Percentiles rank a stretch among this genome's conserved stretches.
These are phyloP conservation scores for Luehdorfia chinensis DNA, from an alignment of 1,140 invertebrate genomes.

Conservation along the genomic window DNA sequence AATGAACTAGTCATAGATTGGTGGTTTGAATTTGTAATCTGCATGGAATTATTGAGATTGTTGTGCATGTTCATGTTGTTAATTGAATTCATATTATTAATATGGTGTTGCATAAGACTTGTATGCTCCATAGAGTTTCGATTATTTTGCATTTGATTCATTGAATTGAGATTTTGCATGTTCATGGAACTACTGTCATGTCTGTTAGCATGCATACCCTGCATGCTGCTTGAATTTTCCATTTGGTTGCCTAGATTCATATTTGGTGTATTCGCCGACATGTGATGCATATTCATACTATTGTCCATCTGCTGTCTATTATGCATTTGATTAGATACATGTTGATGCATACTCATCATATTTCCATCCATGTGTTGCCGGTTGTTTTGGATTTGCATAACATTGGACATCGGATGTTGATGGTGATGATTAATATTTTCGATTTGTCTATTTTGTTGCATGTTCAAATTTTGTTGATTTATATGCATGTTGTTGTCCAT, in stretches of 20 bases:
- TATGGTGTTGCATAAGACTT: conserved; percentile 65
- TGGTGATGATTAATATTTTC: conserved; percentile 63
- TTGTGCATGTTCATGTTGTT: conserved; percentile 63
- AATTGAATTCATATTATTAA: conserved; percentile 58
- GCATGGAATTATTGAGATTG: conserved; percentile 54
- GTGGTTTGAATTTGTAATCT: conserved; percentile 56
- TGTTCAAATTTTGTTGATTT: conserved; percentile 53
- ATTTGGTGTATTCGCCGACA: conserved; percentile 51
- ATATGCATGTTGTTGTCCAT: conserved; percentile 66
- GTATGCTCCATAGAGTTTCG: conserved; percentile 59
- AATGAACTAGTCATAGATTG: conserved; percentile 57
- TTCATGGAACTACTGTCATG: conserved; percentile 62
- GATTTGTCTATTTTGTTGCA: conserved; percentile 67
- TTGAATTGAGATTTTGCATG: conserved; percentile 60
- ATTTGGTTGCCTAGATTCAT: conserved; percentile 56
- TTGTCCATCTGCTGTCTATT: conserved; percentile 69
- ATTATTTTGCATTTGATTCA: conserved; percentile 67
- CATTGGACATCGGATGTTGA: conserved; percentile 60
- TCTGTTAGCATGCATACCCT: conserved; percentile 55
- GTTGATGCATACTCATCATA: conserved; percentile 65
- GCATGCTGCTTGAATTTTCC: conserved; percentile 47
- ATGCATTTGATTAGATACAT: conserved; percentile 65
- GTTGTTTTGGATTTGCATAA: conserved; percentile 68
- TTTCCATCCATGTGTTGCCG: conserved; percentile 56
- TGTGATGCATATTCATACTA: conserved; percentile 68